phyloP scores from a whole-genome alignment of 2,797 vertebrate genomes.

The Notolabrus celidotus region DNA sequence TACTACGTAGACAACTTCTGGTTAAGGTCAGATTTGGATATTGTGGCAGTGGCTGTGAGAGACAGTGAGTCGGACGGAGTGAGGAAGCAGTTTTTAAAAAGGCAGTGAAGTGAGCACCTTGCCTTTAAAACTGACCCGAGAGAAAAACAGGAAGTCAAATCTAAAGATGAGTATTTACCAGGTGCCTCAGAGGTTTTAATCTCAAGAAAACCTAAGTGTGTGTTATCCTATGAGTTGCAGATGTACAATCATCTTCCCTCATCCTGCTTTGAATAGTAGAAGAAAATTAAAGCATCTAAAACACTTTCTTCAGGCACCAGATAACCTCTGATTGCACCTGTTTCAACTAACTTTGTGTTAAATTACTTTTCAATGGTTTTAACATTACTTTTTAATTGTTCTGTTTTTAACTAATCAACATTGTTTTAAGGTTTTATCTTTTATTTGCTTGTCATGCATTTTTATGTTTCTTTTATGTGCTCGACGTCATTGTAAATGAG shows the following conservation, averaged over 20 bases:
- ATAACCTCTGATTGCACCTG: too few relatives aligned
- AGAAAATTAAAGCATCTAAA: background rate
- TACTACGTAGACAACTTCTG: constrained; percentile 18
- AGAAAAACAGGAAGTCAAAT: constrained; percentile 21
- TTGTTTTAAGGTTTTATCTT: too few relatives aligned
- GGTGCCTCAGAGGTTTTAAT: background rate
- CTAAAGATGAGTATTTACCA: constrained; percentile 24
- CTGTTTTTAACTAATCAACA: too few relatives aligned
- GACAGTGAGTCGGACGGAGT: constrained; percentile 36
- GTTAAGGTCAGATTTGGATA: constrained; percentile 21
- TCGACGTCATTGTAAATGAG: too few relatives aligned
- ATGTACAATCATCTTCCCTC: constrained; percentile 4
- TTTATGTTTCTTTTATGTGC: too few relatives aligned
- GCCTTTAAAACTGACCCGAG: constrained; percentile 31
- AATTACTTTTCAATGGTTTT: too few relatives aligned
- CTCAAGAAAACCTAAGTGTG: constrained; percentile 21
- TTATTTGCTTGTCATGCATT: too few relatives aligned
- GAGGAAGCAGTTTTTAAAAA: constrained; percentile 14
- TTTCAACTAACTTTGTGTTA: too few relatives aligned
- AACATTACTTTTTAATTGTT: too few relatives aligned
- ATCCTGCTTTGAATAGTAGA: background rate
- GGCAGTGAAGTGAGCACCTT: constrained; percentile 65
- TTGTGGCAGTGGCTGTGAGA: constrained; percentile 58
- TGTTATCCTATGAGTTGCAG: constrained; percentile 3
- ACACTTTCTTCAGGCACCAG: constrained; percentile 9